Evolutionary conservation across 1,140 invertebrate species (phyloP).

Genomic region (Drosophila eugracilis): DNA sequence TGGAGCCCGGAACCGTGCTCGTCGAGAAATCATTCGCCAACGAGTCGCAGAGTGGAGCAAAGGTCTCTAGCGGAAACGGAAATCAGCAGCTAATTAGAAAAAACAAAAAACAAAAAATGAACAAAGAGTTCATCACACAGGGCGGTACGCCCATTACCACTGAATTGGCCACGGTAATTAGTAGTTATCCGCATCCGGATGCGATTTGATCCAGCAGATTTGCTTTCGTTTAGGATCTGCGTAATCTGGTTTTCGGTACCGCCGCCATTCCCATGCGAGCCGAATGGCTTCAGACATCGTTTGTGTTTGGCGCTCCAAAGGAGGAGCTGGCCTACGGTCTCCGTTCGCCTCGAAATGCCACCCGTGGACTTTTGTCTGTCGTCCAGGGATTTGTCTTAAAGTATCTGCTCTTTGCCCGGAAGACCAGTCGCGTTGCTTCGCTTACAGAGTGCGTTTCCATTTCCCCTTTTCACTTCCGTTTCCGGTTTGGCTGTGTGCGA

Average conservation of each 20-base stretch:
- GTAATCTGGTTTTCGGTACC: constrained; percentile 87
- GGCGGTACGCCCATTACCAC: constrained; percentile 89
- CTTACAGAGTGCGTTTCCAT: constrained; percentile 59
- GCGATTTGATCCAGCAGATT: constrained; percentile 3
- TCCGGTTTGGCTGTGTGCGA: constrained; percentile 23
- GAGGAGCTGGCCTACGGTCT: constrained; percentile 87
- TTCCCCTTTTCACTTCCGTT: constrained; percentile 20
- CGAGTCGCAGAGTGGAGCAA: constrained; percentile 69
- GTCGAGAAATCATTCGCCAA: constrained; percentile 62
- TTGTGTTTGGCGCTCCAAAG: constrained; percentile 85
- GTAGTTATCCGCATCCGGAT: not conserved
- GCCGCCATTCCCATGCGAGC: constrained; percentile 86
- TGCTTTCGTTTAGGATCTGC: constrained; percentile 84
- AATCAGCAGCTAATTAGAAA: constrained; percentile 57
- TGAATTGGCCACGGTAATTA: constrained; percentile 87
- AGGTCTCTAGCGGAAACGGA: constrained; percentile 72
- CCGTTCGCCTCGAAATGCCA: constrained; percentile 86
- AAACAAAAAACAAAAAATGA: constrained; percentile 47
- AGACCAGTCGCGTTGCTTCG: constrained; percentile 47
- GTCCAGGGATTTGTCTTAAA: constrained; percentile 88
- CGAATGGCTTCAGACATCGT: constrained; percentile 87
- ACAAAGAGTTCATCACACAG: constrained; percentile 68
- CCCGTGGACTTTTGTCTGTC: constrained; percentile 87
- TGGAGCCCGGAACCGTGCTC: constrained; percentile 20
- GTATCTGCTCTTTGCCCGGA: constrained; percentile 87